Evolutionary conservation across 2,113 vertebrate genomes (phyloP).

Genomic region (Noctilio leporinus): DNA sequence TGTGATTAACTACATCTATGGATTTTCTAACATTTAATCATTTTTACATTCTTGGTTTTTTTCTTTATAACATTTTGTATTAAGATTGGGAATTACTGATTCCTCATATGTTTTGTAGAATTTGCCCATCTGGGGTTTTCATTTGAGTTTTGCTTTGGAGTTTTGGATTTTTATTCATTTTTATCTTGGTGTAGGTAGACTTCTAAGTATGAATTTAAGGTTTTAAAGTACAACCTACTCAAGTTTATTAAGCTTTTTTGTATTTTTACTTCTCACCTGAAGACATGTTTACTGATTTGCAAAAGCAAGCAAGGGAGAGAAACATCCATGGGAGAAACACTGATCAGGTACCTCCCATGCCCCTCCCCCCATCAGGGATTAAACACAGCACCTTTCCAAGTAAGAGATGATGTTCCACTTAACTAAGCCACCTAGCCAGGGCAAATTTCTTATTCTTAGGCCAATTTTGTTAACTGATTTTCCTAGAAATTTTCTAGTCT

Average conservation of each 20-base stretch:
- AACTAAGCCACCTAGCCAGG: too few relatives aligned
- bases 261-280: too few relatives aligned
- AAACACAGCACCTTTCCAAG: too few relatives aligned
- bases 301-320: too few relatives aligned
- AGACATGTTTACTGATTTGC: too few relatives aligned
- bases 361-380: too few relatives aligned
- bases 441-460: background rate
- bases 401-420: too few relatives aligned
- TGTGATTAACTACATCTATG: background rate
- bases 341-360: too few relatives aligned
- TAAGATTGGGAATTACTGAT: background rate
- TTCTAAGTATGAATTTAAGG: background rate
- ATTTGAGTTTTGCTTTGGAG: background rate
- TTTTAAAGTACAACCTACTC: background rate
- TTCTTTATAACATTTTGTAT: background rate
- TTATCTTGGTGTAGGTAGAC: background rate
- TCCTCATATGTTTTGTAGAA: background rate
- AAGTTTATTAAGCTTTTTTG: background rate
- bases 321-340: too few relatives aligned
- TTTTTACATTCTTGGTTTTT: background rate
- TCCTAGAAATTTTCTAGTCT: background rate
- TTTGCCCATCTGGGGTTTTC: background rate
- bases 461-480: conserved; percentile 9
- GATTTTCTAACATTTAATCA: conserved; percentile 41
- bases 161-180: background rate